A percentile compares a stretch with the other conserved stretches of the same genome.
Conservation (phyloP, 2,113 vertebrate species). For the Galeopterus variegatus region DNA sequence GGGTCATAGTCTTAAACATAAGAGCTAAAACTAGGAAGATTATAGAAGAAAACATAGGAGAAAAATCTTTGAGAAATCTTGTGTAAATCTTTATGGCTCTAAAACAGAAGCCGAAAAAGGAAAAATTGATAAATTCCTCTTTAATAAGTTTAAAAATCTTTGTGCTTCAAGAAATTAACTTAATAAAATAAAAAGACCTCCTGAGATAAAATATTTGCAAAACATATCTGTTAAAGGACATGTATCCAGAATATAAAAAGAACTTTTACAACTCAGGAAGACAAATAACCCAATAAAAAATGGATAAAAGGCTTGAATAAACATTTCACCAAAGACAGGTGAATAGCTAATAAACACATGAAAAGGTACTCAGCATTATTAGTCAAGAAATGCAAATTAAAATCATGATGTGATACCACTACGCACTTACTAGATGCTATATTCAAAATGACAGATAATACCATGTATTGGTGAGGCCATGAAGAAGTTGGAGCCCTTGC, state of each 20-base stretch:
- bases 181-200: slow-evolving; percentile 32
- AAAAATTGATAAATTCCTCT: background rate
- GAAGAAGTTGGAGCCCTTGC: background rate
- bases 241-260: slow-evolving; percentile 19
- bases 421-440: background rate
- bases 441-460: background rate
- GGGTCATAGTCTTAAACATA: background rate
- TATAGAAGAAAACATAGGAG: background rate
- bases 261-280: slow-evolving; percentile 24
- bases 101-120: background rate
- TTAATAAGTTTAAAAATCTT: background rate
- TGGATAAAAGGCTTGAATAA: slow-evolving; percentile 46
- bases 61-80: slow-evolving; percentile 15
- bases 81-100: background rate
- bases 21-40: background rate
- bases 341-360: background rate
- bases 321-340: slow-evolving; percentile 1
- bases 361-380: background rate
- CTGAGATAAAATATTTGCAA: slow-evolving; percentile 61
- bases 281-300: background rate
- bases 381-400: background rate
- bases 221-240: background rate
- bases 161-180: slow-evolving; percentile 38
- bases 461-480: no score
- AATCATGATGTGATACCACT: background rate